Base-by-base conservation (phyloP, 2,113 vertebrate genomes). In the Clarias magur region DNA sequence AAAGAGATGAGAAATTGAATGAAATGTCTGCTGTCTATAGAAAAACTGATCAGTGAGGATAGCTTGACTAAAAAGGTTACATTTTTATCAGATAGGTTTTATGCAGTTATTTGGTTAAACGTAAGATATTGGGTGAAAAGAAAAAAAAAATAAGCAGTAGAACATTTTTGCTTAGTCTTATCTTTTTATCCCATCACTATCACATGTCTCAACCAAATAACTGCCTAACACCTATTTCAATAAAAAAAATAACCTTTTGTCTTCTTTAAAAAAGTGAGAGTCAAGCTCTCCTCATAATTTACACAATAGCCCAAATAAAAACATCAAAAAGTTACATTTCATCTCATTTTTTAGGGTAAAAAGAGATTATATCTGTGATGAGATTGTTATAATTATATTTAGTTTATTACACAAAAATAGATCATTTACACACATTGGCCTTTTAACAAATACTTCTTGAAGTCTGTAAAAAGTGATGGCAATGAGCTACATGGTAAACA, bases 401-500 rank as follows among this genome's bases (percentile, higher is more conserved):
- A 30, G 86, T 91, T 91, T 91, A 91, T 89, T 91, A 91, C 88
- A 91, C 88, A 91, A 91, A 90, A 91, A 91, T 91, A 91, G 87
- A 91, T 89, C 84, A 88, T 91, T 89, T 90, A 84, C 84, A 91
- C 88, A 89, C 84, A 89, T 83, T 86, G 80, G 73, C 88, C 80
- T 87, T 89, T 83, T 72, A 87, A 89, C 90, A 89, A 91, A 89
- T 88, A 91, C 81, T 81, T 89, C 76, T 85, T 80, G 59, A 84
- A 68, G 86, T 76, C 82, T 88, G 86, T 82, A 88, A 91, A 88
- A 88, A 86, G 83, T 85, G 87, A 89, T 75, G 85, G 27, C 72
- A 56, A 63, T 62, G 88, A 82, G 70, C 82, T 88, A 91, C 88
- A 86, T n/a, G 62, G 80, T 86, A 82, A 90, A 91, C 90, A 88